phyloP scores from a whole-genome alignment of 2,113 vertebrate genomes.

The Mus pahari region DNA sequence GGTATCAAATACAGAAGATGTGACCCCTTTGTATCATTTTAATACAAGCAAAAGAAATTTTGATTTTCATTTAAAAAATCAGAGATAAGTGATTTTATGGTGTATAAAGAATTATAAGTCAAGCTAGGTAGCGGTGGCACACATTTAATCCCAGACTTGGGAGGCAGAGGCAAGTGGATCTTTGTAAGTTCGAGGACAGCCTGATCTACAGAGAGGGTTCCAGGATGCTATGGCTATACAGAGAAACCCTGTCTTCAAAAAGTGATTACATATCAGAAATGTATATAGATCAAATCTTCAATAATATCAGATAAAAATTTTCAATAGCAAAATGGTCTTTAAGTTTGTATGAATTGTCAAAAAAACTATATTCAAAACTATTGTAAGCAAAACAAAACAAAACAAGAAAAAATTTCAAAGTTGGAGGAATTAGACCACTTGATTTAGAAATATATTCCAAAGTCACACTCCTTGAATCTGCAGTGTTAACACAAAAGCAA shows the following conservation, averaged over 20 bases:
- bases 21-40: not conserved
- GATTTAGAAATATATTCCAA: not conserved
- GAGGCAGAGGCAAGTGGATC: not conserved
- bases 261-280: not conserved
- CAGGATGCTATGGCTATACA: not conserved
- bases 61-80: constrained; percentile 25
- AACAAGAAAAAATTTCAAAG: not conserved
- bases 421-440: not conserved
- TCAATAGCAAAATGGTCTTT: not conserved
- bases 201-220: not conserved
- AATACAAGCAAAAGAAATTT: not conserved
- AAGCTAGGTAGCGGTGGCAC: not conserved
- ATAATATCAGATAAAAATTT: not conserved
- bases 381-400: not conserved
- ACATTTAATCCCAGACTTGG: not conserved
- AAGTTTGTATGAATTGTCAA: not conserved
- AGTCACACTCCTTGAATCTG: not conserved
- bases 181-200: not conserved
- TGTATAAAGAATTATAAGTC: not conserved
- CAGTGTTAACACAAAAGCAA: not conserved
- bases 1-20: not conserved
- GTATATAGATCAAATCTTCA: not conserved
- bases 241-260: not conserved
- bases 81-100: not conserved
- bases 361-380: not conserved